Percentiles rank a stretch among this genome's conserved stretches.
These are phyloP conservation scores for Thaumatotibia leucotreta DNA, from an alignment of 1,140 invertebrate genomes.

Conservation along the genomic window DNA sequence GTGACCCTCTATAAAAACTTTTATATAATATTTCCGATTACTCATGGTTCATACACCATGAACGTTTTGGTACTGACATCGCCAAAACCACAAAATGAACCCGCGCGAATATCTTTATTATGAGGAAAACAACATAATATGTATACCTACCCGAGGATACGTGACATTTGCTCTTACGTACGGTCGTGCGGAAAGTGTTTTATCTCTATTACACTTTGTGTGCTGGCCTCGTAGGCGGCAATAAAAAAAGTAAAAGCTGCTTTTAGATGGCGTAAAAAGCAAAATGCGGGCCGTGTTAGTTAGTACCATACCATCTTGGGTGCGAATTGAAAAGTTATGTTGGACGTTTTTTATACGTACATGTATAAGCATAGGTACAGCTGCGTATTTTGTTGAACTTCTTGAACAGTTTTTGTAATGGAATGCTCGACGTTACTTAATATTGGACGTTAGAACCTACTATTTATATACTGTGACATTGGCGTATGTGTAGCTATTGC, in stretches of 20 bases:
- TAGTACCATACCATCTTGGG: not conserved
- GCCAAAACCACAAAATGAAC: not conserved
- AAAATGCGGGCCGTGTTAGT: not conserved
- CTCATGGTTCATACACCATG: too few species aligned
- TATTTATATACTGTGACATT: too few species aligned
- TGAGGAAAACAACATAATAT: conserved; percentile 5
- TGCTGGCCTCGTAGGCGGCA: not conserved
- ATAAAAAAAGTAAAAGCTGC: conserved; percentile 8
- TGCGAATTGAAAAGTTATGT: not conserved
- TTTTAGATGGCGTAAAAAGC: not conserved
- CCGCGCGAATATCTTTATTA: conserved; percentile 4
- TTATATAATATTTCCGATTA: too few species aligned
- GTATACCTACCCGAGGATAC: not conserved
- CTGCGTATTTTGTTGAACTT: too few species aligned
- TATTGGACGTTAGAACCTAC: too few species aligned
- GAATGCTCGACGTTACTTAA: too few species aligned
- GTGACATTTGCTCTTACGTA: conserved; percentile 1
- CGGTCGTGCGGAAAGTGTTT: conserved; percentile 8
- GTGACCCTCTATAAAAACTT: too few species aligned
- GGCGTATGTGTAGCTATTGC: too few species aligned
- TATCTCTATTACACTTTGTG: conserved; percentile 9
- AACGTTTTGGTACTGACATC: not conserved
- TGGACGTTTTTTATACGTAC: too few species aligned
- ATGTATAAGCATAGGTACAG: too few species aligned
- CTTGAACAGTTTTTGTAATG: too few species aligned